Base-by-base conservation (phyloP, 2,113 vertebrate genomes). In the Nasalis larvatus region DNA sequence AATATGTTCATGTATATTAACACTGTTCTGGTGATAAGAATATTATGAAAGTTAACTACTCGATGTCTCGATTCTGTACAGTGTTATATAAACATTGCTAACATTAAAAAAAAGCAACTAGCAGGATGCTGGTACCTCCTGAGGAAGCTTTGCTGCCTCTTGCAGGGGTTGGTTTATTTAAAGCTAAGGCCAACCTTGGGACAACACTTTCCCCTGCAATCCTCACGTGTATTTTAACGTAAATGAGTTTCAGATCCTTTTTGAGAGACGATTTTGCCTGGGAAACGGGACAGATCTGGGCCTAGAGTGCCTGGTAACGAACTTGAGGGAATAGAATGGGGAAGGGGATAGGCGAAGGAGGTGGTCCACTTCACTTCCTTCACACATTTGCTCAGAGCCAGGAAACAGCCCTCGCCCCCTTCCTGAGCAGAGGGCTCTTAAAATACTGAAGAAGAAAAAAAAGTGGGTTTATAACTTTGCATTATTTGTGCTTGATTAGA, bases 191-290 rank as follows among this genome's bases (percentile, higher is more conserved):
- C 40, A 25, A 23, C 3, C 5, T 35, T 1, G 35, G 32, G 30
- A 52, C 5, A 16, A 13, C 1, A 5, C 18, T 32, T 63, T 89
- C 78, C 76, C 89, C 56, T 58, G 78, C 27, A 74, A 52, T 54
- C 82, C 21, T 94, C 82, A 97, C 93, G 95, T 95, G 93, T 91
- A 69, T 97, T 83, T 97, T 45, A 66, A 95, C 96, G 94, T 92
- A 96, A 98, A 97, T 96, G 63, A 97, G 97, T 98, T 98, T 98
- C 98, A 98, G 89, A 97, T 98, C 96, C 97, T 97, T 97, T 66
- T 97, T 92, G 37, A 89, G 76, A 94, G 80, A 73, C 73, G 32
- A 35, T 32, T 94, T 80, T 77, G 86, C 20, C 89, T 97, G 94
- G 84, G 94, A 97, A 96, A 81, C 14, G 8, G 81, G 89, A 94